Base-by-base conservation (phyloP, 2,888 invertebrate genomes). In the Drosophila mimetica region DNA sequence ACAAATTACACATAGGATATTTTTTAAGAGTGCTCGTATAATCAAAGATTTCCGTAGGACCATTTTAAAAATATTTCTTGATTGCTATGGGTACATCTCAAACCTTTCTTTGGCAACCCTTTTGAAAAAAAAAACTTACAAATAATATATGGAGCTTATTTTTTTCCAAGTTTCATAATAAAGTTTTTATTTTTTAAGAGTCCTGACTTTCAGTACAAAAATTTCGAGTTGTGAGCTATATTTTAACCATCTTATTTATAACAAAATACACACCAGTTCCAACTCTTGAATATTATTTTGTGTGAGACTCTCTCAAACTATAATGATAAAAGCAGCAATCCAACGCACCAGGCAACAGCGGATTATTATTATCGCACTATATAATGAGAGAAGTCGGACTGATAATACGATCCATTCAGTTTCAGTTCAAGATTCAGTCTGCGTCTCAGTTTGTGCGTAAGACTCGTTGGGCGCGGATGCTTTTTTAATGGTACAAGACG, bases 381-480 rank as follows among this genome's bases (percentile, higher is more conserved):
- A 30, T 36, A 28, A 20, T 55, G 14, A 42, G 42, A 36, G 20
- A 18, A 32, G 28, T 30, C 57, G 9, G 16, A 30, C 20, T 16
- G 41, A 25, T 36, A 48, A 28, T 20, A 34, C 8, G 51, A 55
- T 60, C 51, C 67, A 64, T 71, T 78, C 77, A 79, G 63, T 79
- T 73, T 53, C 48, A 57, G 59, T 53, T 83, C 76, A 71, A 60
- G 51, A 74, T 67, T 75, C 46, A 61, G 71, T 37, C 50, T 39
- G 61, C 69, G 46, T 30, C 77, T 77, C 79, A 82, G 82, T 82
- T 75, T 51, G 69, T 81, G 81, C 79, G 84, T 81, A 82, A 76
- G 77, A 76, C 50, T 81, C 75, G 74, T 75, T 74, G 76, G 64
- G 75, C 74, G 59, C 77, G 79, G 84, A 77, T 77, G 84, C 66